A percentile compares a stretch with the other conserved stretches of the same genome.
These are phyloP conservation scores for Herminia tarsipennalis DNA, from an alignment of 2,888 invertebrate species.

Conservation along the genomic window DNA sequence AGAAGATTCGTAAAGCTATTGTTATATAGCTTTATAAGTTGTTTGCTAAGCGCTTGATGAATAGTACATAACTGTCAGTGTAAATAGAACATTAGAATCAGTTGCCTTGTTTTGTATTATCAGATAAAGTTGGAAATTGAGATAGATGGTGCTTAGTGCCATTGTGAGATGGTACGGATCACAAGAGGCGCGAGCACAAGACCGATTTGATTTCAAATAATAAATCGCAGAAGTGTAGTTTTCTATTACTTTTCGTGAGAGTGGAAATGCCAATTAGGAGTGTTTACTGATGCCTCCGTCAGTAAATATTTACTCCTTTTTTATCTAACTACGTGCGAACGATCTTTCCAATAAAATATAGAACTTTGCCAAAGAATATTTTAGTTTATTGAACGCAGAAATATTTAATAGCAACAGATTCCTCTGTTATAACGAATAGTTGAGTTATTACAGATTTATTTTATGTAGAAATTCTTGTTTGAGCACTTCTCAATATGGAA, in stretches of 20 bases:
- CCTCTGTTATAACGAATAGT: constrained; percentile 40
- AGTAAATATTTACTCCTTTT: constrained; percentile 49
- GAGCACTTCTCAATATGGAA: constrained; percentile 23
- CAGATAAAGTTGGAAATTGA: too few relatives aligned
- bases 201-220: constrained; percentile 21
- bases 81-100: too few relatives aligned
- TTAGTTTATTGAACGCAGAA: constrained; percentile 30
- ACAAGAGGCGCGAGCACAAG: too few relatives aligned
- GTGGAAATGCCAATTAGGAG: constrained; percentile 57
- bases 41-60: too few relatives aligned
- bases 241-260: constrained; percentile 47
- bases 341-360: constrained; percentile 38
- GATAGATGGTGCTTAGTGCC: too few relatives aligned
- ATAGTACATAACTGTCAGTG: too few relatives aligned
- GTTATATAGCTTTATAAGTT: too few relatives aligned
- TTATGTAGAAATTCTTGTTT: constrained; percentile 39
- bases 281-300: constrained; percentile 48
- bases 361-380: constrained; percentile 30
- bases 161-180: too few relatives aligned
- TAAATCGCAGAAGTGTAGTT: constrained; percentile 33
- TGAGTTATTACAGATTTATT: constrained; percentile 36
- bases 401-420: constrained; percentile 42
- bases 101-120: too few relatives aligned
- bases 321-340: constrained; percentile 43
- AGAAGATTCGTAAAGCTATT: too few relatives aligned